These are phyloP conservation scores for Aurelia sp. DNA, from an alignment of 30 jellyfish, hydroid and myxozoan species.

Conservation along the genomic window DNA sequence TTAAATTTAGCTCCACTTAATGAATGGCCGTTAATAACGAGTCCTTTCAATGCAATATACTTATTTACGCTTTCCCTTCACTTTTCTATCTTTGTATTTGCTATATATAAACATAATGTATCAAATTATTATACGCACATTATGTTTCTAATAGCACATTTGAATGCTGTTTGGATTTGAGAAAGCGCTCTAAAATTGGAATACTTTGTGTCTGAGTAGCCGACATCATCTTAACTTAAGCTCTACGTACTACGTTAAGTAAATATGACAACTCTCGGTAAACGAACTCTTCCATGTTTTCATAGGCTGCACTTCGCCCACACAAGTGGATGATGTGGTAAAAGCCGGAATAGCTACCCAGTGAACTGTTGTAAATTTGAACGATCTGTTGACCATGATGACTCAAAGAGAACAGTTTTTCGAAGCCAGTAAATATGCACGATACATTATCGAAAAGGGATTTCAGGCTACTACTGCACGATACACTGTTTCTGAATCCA, in stretches of 20 bases:
- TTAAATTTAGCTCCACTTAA: no score
- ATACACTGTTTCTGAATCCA: no score
- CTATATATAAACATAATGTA: slow-evolving; percentile 35
- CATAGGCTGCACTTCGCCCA: slow-evolving; percentile 58
- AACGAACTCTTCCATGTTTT: neutral
- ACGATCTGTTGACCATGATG: no score
- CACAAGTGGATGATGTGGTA: slow-evolving; percentile 60
- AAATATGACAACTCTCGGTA: slow-evolving; percentile 27
- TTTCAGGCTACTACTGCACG: no score
- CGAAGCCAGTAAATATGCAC: no score
- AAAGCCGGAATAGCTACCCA: no score
- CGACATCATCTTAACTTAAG: slow-evolving; percentile 11
- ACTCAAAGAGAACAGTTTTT: no score
- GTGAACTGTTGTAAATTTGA: no score
- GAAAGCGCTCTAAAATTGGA: slow-evolving; percentile 26
- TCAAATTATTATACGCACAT: slow-evolving; percentile 37
- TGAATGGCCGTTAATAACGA: no score
- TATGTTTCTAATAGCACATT: slow-evolving; percentile 6
- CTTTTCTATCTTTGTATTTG: slow-evolving; percentile 13
- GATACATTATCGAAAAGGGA: no score
- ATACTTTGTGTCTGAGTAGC: slow-evolving; percentile 35
- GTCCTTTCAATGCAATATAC: neutral
- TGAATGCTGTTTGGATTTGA: slow-evolving; percentile 36
- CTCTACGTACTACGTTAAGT: slow-evolving; percentile 1
- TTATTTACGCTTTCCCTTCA: slow-evolving; percentile 11